Base-by-base conservation (phyloP, 1,140 invertebrate species). In the Cephus cinctus region DNA sequence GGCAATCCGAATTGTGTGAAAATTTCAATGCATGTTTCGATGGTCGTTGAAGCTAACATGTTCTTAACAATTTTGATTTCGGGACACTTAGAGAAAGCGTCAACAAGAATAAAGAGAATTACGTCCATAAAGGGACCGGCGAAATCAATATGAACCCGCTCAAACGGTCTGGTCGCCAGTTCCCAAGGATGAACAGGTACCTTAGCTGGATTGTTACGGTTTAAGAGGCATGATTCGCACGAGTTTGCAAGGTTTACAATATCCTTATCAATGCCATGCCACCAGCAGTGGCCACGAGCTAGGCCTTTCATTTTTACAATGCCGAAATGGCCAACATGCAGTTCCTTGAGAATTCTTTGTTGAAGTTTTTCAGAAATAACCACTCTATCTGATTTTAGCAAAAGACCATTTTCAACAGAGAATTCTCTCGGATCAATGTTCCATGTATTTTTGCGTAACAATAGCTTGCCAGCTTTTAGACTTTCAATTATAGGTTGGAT, bases 271-370 rank as follows among this genome's bases (percentile, higher is more conserved):
- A 82, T 69, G 3, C 60, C 57, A 14, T 67, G 73, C 77, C 79
- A 83, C 54, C 71, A 82, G 5, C 79, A 63, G 51, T 78, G 74
- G 27, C 58, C 60, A 30, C 78, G 47, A 4, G 79, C 80, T 6
- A 80, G 40, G 12, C 65, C 51, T 57, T 83, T 83, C 64, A 79
- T 83, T 51, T 70, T 69, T 11, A 67, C 58, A 1, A 80, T 75
- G 5, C 80, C 80, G 14, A 68, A 56, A 54, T 81, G 80, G 20
- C 61, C 67, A 8, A 47, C 38, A 61, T 82, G 79, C 11, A 81
- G 47, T 42, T 69, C 57, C 21, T 71, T 40, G 4, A 80, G 45
- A 6, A 79, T 55, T 40, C 56, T 22, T 8, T 52, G 14, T 35
- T 59, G 65, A 27, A 76, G 46, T 14, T 23, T 41, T 32, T 46